Evolutionary conservation across 2,797 vertebrate species (phyloP), one percentile per base, ranked within the genome.

Genomic region (Pangasius sanitwongsei): DNA sequence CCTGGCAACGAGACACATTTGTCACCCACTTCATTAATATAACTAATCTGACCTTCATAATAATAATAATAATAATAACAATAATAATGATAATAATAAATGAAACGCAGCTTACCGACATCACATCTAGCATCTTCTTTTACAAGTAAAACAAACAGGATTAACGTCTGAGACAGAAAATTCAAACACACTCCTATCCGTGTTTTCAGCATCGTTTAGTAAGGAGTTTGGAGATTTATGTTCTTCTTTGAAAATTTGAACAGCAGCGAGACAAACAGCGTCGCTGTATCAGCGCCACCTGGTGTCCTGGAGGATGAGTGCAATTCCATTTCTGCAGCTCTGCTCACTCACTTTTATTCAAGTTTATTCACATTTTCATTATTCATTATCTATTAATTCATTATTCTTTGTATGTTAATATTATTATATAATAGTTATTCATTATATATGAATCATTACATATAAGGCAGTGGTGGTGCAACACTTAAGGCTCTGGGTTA

Each of bases 101-200:
- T 57, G 1, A 83, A 69, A 83, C 2, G 5, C n/a, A 61, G 23
- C 96, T 95, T 95, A 97, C 96, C 95, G 8, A 95, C 74, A 91
- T 18, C 69, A 50, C 91, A 92, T 81, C 92, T 63, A 25, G 91
- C 48, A 15, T 89, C 75, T 57, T 86, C 88, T 87, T 88, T 69
- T 1, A 91, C 86, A 48, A 92, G 20, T 0, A 93, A 28, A 5
- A 94, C n/a, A 31, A 92, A 78, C 74, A 95, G 5, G 86, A 50
- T 90, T 0, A 90, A 0, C 23, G 89, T 3, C 0, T n/a, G 74
- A 4, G 50, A 84, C 48, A 55, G 86, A 87, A 89, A 2, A 13
- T 23, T 25, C 1, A 63, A 63, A 65, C 67, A 41, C 7, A 16
- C 2, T 6, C 48, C 48, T 1, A 1, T 3, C 6, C 37, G 9